phyloP scores from a whole-genome alignment of 2,888 invertebrate species.

The Dryocosmus kuriphilus region DNA sequence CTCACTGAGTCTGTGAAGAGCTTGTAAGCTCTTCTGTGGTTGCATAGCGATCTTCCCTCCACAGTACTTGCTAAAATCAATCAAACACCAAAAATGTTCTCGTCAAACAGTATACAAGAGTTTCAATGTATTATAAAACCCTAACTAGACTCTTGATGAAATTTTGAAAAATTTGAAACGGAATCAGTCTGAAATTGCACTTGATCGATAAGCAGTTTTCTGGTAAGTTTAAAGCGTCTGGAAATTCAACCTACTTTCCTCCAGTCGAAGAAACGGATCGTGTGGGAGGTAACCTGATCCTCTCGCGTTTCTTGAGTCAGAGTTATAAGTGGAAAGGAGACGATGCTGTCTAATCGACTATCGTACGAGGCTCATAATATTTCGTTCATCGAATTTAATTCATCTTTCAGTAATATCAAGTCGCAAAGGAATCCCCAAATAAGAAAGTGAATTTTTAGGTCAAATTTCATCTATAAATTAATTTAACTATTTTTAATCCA shows the following conservation, averaged over 20 bases:
- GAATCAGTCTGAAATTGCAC: conserved; percentile 8
- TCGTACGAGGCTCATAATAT: conserved; percentile 52
- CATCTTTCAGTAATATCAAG: neutral
- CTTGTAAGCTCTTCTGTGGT: conserved; percentile 95
- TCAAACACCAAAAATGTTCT: conserved; percentile 50
- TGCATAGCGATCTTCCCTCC: conserved; percentile 93
- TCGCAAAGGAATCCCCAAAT: conserved; percentile 3
- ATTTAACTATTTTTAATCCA: no score
- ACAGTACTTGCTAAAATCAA: conserved; percentile 84
- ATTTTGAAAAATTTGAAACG: no score
- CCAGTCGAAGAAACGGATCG: conserved; percentile 61
- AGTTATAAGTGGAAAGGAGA: conserved; percentile 63
- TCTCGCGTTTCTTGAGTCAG: conserved; percentile 39
- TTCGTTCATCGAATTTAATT: conserved; percentile 41
- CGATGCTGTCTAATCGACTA: conserved; percentile 71
- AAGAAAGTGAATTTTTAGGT: conserved; percentile 9
- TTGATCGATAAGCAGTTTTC: conserved; percentile 25
- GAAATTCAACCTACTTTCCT: conserved; percentile 66
- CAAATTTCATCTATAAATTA: no score
- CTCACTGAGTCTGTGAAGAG: conserved; percentile 97
- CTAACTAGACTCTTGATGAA: no score
- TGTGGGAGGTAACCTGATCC: conserved; percentile 66
- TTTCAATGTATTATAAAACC: no score
- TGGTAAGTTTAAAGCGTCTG: conserved; percentile 12
- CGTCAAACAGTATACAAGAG: no score